phyloP scores from a whole-genome alignment of 2,888 invertebrate genomes.

The Pseudeuparius sepicola region DNA sequence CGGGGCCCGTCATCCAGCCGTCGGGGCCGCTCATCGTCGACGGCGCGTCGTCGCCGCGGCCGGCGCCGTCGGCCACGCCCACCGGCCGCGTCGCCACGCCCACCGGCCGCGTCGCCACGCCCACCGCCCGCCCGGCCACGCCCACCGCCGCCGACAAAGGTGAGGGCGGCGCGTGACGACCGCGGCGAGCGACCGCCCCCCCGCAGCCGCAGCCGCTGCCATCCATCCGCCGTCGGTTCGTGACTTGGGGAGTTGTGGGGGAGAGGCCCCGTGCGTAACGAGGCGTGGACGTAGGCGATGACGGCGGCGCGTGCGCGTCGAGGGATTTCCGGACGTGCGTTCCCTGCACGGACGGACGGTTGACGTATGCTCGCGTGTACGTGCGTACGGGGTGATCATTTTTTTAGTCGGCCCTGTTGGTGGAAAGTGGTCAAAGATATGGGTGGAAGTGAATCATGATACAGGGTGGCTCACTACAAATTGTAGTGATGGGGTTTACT shows the following conservation, averaged over 20 bases:
- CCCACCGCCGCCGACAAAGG: not conserved
- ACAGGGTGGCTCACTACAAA: too few species aligned
- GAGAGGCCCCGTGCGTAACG: constrained; percentile 10
- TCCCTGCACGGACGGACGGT: too few species aligned
- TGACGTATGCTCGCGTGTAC: too few species aligned
- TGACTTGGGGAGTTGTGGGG: constrained; percentile 14
- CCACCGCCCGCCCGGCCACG: constrained; percentile 3
- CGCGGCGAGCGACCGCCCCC: not conserved
- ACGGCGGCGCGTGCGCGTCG: constrained; percentile 9
- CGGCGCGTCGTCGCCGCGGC: constrained; percentile 3
- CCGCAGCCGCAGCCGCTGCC: constrained; percentile 1
- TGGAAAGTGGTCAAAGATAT: too few species aligned
- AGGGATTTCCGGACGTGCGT: too few species aligned
- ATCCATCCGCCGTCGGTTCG: constrained; percentile 18
- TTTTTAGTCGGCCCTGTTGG: too few species aligned
- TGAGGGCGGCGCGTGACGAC: not conserved
- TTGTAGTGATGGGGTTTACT: too few species aligned
- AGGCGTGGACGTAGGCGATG: constrained; percentile 6
- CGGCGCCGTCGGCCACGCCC: constrained; percentile 7
- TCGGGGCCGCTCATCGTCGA: too few species aligned
- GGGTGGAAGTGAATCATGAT: too few species aligned
- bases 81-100: constrained; percentile 9
- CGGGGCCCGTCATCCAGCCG: constrained; percentile 36
- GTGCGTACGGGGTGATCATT: too few species aligned
- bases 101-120: not conserved